Percentiles rank a stretch among this genome's conserved stretches.
Conservation (phyloP, 2,113 vertebrate genomes). For the Dromaius novaehollandiae region DNA sequence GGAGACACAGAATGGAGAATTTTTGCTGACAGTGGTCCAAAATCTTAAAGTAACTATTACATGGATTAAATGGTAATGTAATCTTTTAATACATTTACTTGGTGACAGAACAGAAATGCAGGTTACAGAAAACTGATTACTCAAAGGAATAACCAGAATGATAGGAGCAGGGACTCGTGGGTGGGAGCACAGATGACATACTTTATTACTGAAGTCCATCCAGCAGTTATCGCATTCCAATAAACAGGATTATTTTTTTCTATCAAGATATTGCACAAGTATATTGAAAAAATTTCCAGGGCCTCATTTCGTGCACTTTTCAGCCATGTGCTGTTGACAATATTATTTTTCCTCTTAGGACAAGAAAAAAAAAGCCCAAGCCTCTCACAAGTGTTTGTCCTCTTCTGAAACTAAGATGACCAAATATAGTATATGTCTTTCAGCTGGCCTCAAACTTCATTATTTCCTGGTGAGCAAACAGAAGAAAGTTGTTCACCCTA, state of each 20-base stretch:
- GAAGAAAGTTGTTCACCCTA: background rate
- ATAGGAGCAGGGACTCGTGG: background rate
- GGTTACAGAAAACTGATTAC: slow-evolving; percentile 24
- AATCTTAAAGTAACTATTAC: background rate
- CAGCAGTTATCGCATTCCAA: background rate
- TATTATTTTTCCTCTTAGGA: background rate
- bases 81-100: slow-evolving; percentile 30
- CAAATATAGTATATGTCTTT: background rate
- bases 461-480: background rate
- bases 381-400: background rate
- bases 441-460: background rate
- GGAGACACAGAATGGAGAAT: background rate
- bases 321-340: background rate
- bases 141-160: background rate
- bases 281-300: background rate
- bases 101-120: slow-evolving; percentile 1
- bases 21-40: background rate
- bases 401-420: background rate
- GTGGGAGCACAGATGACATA: background rate
- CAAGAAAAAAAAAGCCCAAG: background rate
- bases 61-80: background rate
- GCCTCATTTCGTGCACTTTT: background rate
- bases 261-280: background rate
- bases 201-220: slow-evolving; percentile 9
- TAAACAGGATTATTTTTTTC: background rate